Evolutionary conservation across 2,113 vertebrate genomes (phyloP), one percentile per base, ranked within the genome.

Genomic region (Rhinichthys klamathensis): DNA sequence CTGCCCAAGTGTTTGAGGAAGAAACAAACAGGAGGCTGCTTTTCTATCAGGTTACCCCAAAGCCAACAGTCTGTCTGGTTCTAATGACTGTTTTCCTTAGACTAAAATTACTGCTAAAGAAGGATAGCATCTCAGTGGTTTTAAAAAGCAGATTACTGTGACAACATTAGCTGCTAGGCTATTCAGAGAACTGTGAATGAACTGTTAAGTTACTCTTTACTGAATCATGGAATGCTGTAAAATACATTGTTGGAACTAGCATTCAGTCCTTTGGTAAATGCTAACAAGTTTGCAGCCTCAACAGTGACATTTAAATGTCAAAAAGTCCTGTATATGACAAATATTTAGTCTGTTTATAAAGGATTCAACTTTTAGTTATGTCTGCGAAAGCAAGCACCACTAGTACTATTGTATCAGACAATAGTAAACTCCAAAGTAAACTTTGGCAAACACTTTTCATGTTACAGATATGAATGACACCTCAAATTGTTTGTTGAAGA

Each of bases 31-130:
- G 60, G 5, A 49, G 25, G 51, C 79, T 81, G 79, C 23, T 30
- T 67, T 67, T 67, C 79, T 81, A 35, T 69, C 41, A 65, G 78
- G 58, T 80, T 65, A 49, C 79, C 61, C 79, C 27, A 81, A 51
- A 67, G 27, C 67, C 61, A 81, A 69, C 79, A 81, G 61, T 63
- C 61, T 25, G 27, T 35, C 61, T 67, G 44, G 10, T 2, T 51
- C 61, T 67, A 81, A 81, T 81, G 61, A 81, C 79, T 81, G 79
- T 51, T 81, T 81, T 67, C 25, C 27, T 27, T 61, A 23, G 79
- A 67, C 61, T 81, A 13, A 67, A 81, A 30, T 67, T 51, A 69
- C 79, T 35, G 51, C 44, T 46, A 67, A 69, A 27, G 61, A 15
- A 51, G 8, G 61, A 81, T 67, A 67, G 25, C 61, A 51, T 81